These are phyloP conservation scores for Escarpia spicata DNA, from an alignment of 2,888 invertebrate genomes.

Conservation along the genomic window DNA sequence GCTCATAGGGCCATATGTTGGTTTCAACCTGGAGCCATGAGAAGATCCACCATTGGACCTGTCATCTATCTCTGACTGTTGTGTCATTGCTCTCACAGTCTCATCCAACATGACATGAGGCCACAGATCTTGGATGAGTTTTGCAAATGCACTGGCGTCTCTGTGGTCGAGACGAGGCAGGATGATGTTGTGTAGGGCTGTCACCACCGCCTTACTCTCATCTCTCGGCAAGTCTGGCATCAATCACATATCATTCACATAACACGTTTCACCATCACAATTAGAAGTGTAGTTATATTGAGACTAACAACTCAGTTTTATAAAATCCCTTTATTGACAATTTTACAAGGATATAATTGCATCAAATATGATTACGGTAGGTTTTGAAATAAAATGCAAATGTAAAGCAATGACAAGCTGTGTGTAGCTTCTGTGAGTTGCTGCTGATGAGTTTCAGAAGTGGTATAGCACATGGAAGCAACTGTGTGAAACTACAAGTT, in stretches of 20 bases:
- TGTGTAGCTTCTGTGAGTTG: too few species aligned
- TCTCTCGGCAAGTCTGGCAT: not conserved
- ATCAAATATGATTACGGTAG: too few species aligned
- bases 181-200: conserved; percentile 58
- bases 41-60: not conserved
- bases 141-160: conserved; percentile 58
- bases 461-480: too few species aligned
- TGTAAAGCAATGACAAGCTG: too few species aligned
- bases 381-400: too few species aligned
- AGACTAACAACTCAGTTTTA: too few species aligned
- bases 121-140: conserved; percentile 57
- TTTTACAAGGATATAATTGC: too few species aligned
- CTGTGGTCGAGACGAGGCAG: conserved; percentile 56
- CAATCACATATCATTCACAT: not conserved
- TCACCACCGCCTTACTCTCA: conserved; percentile 50
- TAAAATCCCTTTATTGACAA: too few species aligned
- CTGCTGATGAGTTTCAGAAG: too few species aligned
- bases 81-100: conserved; percentile 41
- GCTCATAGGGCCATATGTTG: not conserved
- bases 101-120: conserved; percentile 56
- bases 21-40: not conserved
- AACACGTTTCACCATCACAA: not conserved
- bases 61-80: not conserved
- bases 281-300: not conserved
- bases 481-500: too few species aligned